Percentiles rank a stretch among this genome's conserved stretches.
Evolutionary conservation across 2,888 invertebrate genomes (phyloP).

Genomic region (Lasioglossum malachurum): DNA sequence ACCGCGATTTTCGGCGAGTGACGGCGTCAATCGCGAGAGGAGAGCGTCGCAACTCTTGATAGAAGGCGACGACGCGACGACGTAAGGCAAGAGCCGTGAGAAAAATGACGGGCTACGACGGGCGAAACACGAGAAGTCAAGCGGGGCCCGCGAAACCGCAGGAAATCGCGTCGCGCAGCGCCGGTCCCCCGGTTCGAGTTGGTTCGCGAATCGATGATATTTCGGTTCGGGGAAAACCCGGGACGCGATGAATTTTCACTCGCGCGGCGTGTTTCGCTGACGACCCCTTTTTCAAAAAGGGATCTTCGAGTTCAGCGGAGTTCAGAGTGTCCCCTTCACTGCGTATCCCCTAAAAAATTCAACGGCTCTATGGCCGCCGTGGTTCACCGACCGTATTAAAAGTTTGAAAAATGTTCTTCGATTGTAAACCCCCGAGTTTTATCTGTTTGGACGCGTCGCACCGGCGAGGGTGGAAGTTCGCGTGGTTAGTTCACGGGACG

Average conservation of each 20-base stretch:
- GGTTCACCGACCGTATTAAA: not conserved
- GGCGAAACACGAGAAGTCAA: conserved; percentile 59
- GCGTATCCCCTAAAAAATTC: conserved; percentile 36
- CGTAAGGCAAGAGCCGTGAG: conserved; percentile 61
- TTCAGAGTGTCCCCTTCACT: not conserved
- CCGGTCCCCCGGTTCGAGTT: conserved; percentile 12
- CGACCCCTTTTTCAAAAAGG: not conserved
- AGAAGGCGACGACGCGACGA: conserved; percentile 16
- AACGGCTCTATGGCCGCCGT: conserved; percentile 16
- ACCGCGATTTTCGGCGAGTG: conserved; percentile 5
- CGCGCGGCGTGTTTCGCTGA: not conserved
- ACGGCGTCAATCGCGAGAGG: not conserved
- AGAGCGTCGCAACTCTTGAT: conserved; percentile 1
- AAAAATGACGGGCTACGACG: conserved; percentile 48
- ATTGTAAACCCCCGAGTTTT: not conserved
- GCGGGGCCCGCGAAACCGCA: conserved; percentile 51
- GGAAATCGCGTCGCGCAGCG: conserved; percentile 32
- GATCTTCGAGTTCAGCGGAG: not conserved
- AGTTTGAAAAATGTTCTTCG: conserved; percentile 25
- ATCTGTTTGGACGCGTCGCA: not conserved
- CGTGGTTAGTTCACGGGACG: not conserved
- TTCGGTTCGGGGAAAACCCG: not conserved
- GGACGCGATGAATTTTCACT: not conserved
- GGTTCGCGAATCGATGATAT: conserved; percentile 40
- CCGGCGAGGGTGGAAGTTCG: not conserved